These are phyloP conservation scores for Cloeon dipterum DNA, from an alignment of 2,888 invertebrate genomes.

Conservation along the genomic window DNA sequence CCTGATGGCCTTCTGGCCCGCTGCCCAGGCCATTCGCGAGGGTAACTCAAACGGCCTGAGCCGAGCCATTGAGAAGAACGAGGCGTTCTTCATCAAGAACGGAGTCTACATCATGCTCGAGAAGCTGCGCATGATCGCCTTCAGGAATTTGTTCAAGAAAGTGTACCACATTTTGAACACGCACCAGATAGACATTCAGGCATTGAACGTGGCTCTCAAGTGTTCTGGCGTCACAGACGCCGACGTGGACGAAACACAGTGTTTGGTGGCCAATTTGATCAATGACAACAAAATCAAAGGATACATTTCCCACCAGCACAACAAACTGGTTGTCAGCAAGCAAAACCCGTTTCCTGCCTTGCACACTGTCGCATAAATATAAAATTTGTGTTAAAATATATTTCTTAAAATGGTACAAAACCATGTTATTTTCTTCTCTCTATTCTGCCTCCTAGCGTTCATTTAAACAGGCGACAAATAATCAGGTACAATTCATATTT, in stretches of 20 bases:
- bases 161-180: slow-evolving; percentile 53
- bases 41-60: slow-evolving; percentile 73
- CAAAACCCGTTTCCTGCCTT: slow-evolving; percentile 74
- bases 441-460: no score
- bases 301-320: slow-evolving; percentile 91
- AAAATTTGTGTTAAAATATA: no score
- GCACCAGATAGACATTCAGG: slow-evolving; percentile 73
- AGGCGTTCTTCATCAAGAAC: slow-evolving; percentile 79
- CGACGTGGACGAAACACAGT: slow-evolving; percentile 84
- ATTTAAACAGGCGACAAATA: no score
- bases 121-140: slow-evolving; percentile 83
- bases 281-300: slow-evolving; percentile 94
- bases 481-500: no score
- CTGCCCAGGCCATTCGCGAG: slow-evolving; percentile 68
- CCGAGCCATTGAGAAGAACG: slow-evolving; percentile 61
- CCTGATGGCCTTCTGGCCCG: slow-evolving; percentile 70
- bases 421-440: no score
- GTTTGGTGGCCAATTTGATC: slow-evolving; percentile 90
- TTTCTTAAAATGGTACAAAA: no score
- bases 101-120: slow-evolving; percentile 97
- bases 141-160: slow-evolving; percentile 88
- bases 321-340: slow-evolving; percentile 92
- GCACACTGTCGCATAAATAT: slow-evolving; percentile 9
- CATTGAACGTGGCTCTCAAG: slow-evolving; percentile 60
- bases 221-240: slow-evolving; percentile 53